Evolutionary conservation across 2,888 invertebrate genomes (phyloP), one percentile per base, ranked within the genome.

Genomic region (Encarsia formosa): DNA sequence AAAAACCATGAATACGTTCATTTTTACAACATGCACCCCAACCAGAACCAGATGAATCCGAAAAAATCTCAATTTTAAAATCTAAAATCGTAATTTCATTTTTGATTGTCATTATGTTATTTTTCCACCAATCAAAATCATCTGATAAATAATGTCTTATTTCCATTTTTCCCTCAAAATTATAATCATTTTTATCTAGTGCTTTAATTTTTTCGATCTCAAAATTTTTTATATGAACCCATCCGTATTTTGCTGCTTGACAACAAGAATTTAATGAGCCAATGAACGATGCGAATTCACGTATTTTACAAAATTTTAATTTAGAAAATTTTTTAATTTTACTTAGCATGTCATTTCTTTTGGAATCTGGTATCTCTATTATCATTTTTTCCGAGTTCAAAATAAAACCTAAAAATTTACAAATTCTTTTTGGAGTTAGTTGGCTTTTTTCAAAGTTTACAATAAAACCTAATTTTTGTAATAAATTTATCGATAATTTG

Each of bases 1-100:
- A 54, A 13, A 49, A 46, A 3, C 54, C 57, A 8, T 23, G 23
- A 13, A 40, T 42, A 9, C 31, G 20, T 15, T 40, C 26, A 15
- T 45, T 51, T 5, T 49, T 29, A 26, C 49, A 52, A 13, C 16
- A 26, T 15, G 43, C 51, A 2, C 54, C 54, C 49, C 52, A 57
- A 9, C 57, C 52, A 5, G 57, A 39, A 15, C 44, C 20, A 15
- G 54, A 54, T n/a, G 49, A 49, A 23, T 54, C 57, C 4, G 52
- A 54, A n/a, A 24, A 52, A 31, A 54, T 53, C 39, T 43, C 49
- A 11, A 39, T 5, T 20, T 11, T 5, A 15, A 34, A 34, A 34
- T n/a, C 8, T 5, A n/a, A n/a, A 11, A n/a, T 5, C 15, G 11
- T 26, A 22, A 41, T 52, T 24, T 19, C 15, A 5, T 13, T 34